phyloP scores from a whole-genome alignment of 1,140 invertebrate species.

The Artemia franciscana region DNA sequence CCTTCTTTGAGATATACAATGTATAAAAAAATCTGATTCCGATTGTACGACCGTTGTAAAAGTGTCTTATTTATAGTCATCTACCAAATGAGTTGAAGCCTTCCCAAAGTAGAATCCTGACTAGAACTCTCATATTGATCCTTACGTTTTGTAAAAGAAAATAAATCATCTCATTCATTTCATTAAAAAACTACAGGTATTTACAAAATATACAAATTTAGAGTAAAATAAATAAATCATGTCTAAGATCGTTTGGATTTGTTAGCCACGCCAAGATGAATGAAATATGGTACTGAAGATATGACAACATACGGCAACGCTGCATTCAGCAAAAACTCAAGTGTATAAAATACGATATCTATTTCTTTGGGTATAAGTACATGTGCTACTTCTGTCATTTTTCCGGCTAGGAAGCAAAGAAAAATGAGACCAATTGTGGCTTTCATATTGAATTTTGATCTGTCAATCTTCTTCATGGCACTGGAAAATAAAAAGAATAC shows the following conservation, averaged over 20 bases:
- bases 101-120: too few relatives aligned
- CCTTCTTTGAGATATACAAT: too few relatives aligned
- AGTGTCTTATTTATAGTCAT: too few relatives aligned
- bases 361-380: constrained; percentile 12
- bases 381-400: constrained; percentile 11
- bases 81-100: too few relatives aligned
- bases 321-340: constrained; percentile 13
- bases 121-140: too few relatives aligned
- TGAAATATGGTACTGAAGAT: constrained; percentile 13
- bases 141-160: too few relatives aligned
- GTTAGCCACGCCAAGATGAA: neutral
- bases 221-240: neutral
- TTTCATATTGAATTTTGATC: constrained; percentile 7
- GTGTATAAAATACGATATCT: constrained; percentile 12
- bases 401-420: constrained; percentile 11
- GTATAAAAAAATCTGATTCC: too few relatives aligned
- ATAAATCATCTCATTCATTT: too few relatives aligned
- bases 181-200: too few relatives aligned
- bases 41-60: too few relatives aligned
- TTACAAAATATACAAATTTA: neutral
- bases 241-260: neutral
- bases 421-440: constrained; percentile 10
- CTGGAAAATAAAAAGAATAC: neutral
- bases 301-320: constrained; percentile 14
- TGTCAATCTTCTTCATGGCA: constrained; percentile 2